Evolutionary conservation across 2,888 invertebrate genomes (phyloP).

Genomic region (Parnassius orleans): DNA sequence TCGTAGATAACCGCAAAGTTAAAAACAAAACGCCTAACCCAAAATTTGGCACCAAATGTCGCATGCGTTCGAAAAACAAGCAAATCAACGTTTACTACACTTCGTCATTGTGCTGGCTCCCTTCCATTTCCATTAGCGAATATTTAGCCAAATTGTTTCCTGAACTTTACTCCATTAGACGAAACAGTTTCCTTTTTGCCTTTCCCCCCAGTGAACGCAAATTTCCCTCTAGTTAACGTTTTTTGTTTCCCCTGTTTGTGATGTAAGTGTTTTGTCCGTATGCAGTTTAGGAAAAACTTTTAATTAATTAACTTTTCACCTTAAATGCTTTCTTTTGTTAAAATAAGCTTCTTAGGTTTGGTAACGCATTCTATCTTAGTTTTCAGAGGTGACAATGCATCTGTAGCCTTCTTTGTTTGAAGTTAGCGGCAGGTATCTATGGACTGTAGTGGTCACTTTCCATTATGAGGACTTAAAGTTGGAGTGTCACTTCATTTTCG

Average conservation of each 20-base stretch:
- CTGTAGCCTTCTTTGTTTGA: no score
- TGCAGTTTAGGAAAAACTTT: constrained; percentile 40
- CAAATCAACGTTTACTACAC: constrained; percentile 46
- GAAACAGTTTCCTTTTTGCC: constrained; percentile 65
- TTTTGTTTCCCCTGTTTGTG: constrained; percentile 54
- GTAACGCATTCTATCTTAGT: no score
- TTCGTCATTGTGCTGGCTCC: constrained; percentile 53
- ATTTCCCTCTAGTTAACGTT: constrained; percentile 60
- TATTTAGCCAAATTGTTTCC: constrained; percentile 79
- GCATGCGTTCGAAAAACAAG: constrained; percentile 64
- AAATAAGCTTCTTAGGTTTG: neutral
- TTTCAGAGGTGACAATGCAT: no score
- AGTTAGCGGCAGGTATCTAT: no score
- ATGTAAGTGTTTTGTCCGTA: constrained; percentile 61
- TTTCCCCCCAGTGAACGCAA: constrained; percentile 38
- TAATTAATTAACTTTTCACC: constrained; percentile 10
- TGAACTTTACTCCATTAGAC: constrained; percentile 74
- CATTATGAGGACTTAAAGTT: no score
- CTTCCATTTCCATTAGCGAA: constrained; percentile 79
- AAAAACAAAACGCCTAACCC: constrained; percentile 38
- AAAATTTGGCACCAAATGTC: constrained; percentile 63
- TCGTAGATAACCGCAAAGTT: constrained; percentile 7
- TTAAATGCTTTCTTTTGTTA: constrained; percentile 6
- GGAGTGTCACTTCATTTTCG: no score
- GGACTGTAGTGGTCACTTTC: no score